Percentiles rank a stretch among this genome's conserved stretches.
phyloP scores from a whole-genome alignment of 2,797 vertebrate genomes.

The Micropoecilia bifurca region DNA sequence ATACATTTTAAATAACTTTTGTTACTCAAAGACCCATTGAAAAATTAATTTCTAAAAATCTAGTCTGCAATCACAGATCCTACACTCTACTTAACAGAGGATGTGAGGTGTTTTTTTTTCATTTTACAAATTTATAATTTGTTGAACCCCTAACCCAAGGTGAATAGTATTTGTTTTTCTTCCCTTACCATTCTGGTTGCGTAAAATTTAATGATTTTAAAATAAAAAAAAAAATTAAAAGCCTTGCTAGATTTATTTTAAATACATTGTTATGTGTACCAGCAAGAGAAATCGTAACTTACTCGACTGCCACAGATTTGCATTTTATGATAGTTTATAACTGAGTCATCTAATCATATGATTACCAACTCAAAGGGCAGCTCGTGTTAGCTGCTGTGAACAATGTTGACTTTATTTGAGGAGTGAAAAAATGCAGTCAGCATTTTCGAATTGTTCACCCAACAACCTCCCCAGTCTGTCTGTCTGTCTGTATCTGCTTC shows the following conservation, averaged over 20 bases:
- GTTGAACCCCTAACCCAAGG: not conserved
- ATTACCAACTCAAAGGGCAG: slow-evolving; percentile 9
- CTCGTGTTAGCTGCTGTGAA: not conserved
- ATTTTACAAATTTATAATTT: not conserved
- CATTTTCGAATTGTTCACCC: not conserved
- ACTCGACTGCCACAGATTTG: slow-evolving; percentile 27
- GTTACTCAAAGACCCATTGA: not conserved
- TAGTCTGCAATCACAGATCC: not conserved
- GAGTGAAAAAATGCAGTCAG: slow-evolving; percentile 28
- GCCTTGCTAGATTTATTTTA: not conserved
- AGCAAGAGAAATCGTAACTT: not conserved
- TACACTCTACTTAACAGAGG: not conserved
- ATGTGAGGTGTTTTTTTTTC: not conserved
- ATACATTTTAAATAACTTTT: not conserved
- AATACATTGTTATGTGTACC: not conserved
- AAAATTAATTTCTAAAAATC: not conserved
- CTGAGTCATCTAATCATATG: slow-evolving; percentile 30
- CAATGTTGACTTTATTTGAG: not conserved
- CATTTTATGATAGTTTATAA: slow-evolving; percentile 45
- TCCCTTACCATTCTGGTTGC: not conserved
- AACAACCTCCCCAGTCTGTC: not conserved
- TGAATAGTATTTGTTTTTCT: not conserved
- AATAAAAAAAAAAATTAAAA: not conserved
- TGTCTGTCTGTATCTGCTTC: slow-evolving; percentile 5
- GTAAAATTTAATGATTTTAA: not conserved